These are phyloP conservation scores for Rachycentron canadum DNA, from an alignment of 2,797 vertebrate species.

Conservation along the genomic window DNA sequence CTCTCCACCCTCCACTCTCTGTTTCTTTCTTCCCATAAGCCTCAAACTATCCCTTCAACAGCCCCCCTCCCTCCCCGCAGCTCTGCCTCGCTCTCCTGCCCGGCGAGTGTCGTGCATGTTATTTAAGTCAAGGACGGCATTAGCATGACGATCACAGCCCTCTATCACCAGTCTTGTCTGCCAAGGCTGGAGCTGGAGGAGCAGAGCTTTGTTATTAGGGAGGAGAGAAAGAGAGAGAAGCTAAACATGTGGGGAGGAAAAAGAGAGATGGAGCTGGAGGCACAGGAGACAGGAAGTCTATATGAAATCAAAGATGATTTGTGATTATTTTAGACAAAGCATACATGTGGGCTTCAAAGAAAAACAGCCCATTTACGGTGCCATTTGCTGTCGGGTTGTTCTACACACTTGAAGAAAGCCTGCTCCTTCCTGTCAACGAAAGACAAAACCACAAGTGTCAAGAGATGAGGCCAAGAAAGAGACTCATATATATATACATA, in stretches of 20 bases:
- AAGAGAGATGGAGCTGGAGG: conserved; percentile 9
- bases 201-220: conserved; percentile 43
- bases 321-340: conserved; percentile 43
- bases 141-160: conserved; percentile 80
- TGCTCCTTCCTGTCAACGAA: conserved; percentile 13
- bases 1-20: conserved; percentile 46
- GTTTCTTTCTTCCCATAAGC: conserved; percentile 61
- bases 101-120: conserved; percentile 55
- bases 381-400: not conserved
- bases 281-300: conserved; percentile 12
- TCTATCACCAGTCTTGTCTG: conserved; percentile 63
- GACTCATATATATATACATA: conserved; percentile 15
- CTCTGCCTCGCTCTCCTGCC: conserved; percentile 37
- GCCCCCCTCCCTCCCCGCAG: conserved; percentile 22
- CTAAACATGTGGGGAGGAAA: conserved; percentile 30
- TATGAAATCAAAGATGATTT: conserved; percentile 46
- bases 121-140: conserved; percentile 79
- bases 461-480: conserved; percentile 40
- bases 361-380: conserved; percentile 24
- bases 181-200: conserved; percentile 57
- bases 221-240: conserved; percentile 17
- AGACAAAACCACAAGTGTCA: conserved; percentile 38
- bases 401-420: not conserved
- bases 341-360: conserved; percentile 36
- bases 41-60: conserved; percentile 54